Evolutionary conservation across 2,113 vertebrate species (phyloP), one percentile per base, ranked within the genome.

Genomic region (Nycticorax nycticorax): DNA sequence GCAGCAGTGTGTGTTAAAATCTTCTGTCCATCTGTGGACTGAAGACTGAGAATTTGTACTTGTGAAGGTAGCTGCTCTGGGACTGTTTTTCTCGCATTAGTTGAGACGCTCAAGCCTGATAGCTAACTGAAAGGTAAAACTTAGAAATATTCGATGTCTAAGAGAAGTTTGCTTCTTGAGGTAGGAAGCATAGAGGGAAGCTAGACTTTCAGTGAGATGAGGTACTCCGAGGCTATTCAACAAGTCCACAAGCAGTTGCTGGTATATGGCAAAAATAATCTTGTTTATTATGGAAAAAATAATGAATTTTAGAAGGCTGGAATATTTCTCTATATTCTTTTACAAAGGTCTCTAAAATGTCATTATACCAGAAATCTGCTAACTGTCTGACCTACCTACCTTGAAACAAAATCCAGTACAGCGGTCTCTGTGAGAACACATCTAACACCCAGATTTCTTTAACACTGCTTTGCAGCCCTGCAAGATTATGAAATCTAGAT

Each of bases 101-200:
- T 67, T 0, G 0, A 60, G 27, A 28, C 18, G 35, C 22, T 83
- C 30, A 48, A 85, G 24, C 57, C 30, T 62, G 6, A 5, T 71
- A 87, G n/a, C 56, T 87, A 39, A 52, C 16, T 89, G 43, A 71
- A 87, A 74, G 14, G 10, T 67, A 39, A 59, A 90, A 78, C 8
- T 43, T 80, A 9, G 33, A 59, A 47, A 55, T 9, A 6, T 50
- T 55, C 23, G 18, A 18, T 4, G 12, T 35, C 13, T 75, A 32
- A 60, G 53, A 33, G 24, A 50, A 60, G 8, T 63, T 75, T 9
- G 2, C 12, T 14, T 87, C 28, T n/a, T 86, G 60, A 66, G 9
- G 9, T 43, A 52, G 26, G 24, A 81, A 50, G 62, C 16, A 16
- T 14, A 63, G 24, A 41, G 7, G 17, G 6, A 47, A 72, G 8